These are phyloP conservation scores for Kradibia gibbosae DNA, from an alignment of 1,140 invertebrate species.

Conservation along the genomic window DNA sequence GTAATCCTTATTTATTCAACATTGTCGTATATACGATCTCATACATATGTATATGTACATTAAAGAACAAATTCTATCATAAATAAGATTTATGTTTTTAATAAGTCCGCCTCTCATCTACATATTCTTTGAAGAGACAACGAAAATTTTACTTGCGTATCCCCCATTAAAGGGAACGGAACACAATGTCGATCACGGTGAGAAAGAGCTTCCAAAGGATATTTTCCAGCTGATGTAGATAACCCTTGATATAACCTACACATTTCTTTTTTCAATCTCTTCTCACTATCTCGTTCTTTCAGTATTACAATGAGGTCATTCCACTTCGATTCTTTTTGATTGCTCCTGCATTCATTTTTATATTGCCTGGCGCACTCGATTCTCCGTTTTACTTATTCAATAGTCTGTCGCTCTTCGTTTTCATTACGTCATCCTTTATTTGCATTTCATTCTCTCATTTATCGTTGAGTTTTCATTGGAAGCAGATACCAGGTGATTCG, in stretches of 20 bases:
- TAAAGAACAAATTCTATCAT: not conserved
- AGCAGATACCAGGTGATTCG: constrained; percentile 10
- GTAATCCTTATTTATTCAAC: not conserved
- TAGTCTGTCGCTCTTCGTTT: constrained; percentile 40
- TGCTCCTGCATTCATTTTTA: constrained; percentile 58
- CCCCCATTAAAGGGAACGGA: too few relatives aligned
- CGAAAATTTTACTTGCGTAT: too few relatives aligned
- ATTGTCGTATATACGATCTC: not conserved
- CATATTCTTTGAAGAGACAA: not conserved
- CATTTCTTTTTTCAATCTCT: not conserved
- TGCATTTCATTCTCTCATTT: constrained; percentile 31
- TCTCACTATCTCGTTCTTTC: constrained; percentile 16
- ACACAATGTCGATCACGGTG: constrained; percentile 34
- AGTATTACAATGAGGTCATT: constrained; percentile 61
- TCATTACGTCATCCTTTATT: not conserved
- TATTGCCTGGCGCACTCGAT: constrained; percentile 61
- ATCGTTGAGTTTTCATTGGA: constrained; percentile 20
- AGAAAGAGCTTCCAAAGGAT: not conserved
- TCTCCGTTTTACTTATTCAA: constrained; percentile 49
- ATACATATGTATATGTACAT: not conserved
- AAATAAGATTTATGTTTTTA: constrained; percentile 6
- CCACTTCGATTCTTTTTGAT: constrained; percentile 61
- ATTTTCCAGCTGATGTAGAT: not conserved
- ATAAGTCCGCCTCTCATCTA: not conserved
- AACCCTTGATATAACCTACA: constrained; percentile 30